Evolutionary conservation across 2,113 vertebrate genomes (phyloP).

Genomic region (human): GRCh38 chr4:31969001-31969500

Average conservation of each 20-base stretch:
- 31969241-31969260: not conserved
- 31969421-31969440: too few relatives aligned
- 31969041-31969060: not conserved
- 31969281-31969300: rapidly evolving
- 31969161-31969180: not conserved
- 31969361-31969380: too few relatives aligned
- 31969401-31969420: too few relatives aligned
- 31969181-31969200: not conserved
- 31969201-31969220: not conserved
- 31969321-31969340: not conserved
- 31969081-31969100: not conserved
- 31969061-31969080: not conserved
- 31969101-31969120: not conserved
- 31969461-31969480: too few relatives aligned
- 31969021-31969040: not conserved
- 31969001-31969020: not conserved
- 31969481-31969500: too few relatives aligned
- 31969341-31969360: too few relatives aligned
- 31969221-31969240: not conserved
- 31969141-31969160: not conserved
- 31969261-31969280: not conserved
- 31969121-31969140: not conserved
- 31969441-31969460: too few relatives aligned
- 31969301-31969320: not conserved
- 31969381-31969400: too few relatives aligned